Evolutionary conservation across 2,888 invertebrate genomes (phyloP).

Genomic region (Molorchus minor): DNA sequence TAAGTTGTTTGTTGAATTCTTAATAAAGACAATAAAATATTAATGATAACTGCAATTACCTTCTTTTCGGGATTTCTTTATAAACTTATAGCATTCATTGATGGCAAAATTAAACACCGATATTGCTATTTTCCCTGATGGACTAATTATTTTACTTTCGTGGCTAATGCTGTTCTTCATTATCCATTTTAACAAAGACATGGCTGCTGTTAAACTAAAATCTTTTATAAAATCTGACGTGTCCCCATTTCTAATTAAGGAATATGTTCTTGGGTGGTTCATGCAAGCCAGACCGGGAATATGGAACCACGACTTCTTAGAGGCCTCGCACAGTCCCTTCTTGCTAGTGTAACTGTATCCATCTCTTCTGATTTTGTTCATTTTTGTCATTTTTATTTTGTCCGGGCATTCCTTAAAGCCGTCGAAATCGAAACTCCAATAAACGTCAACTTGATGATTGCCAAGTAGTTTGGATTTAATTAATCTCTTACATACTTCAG

Average conservation of each 20-base stretch:
- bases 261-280: constrained; percentile 78
- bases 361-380: constrained; percentile 56
- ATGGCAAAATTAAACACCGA: constrained; percentile 74
- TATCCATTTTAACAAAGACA: constrained; percentile 76
- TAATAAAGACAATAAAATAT: not conserved
- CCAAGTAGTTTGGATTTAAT: constrained; percentile 70
- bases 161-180: constrained; percentile 49
- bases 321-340: constrained; percentile 64
- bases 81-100: constrained; percentile 73
- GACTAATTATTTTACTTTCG: constrained; percentile 62
- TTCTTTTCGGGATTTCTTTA: constrained; percentile 69
- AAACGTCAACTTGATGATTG: constrained; percentile 73
- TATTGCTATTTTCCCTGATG: constrained; percentile 65
- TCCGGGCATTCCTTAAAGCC: constrained; percentile 54
- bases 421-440: constrained; percentile 70
- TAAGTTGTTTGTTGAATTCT: too few relatives aligned
- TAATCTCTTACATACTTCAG: constrained; percentile 54
- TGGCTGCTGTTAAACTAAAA: constrained; percentile 81
- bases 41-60: constrained; percentile 61
- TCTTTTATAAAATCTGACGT: constrained; percentile 72
- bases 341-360: constrained; percentile 65
- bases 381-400: constrained; percentile 55
- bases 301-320: constrained; percentile 72
- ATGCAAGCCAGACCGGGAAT: constrained; percentile 70
- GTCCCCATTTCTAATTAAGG: constrained; percentile 68